Conservation (phyloP, 2,888 invertebrate species). For the Andrena flavipes region DNA sequence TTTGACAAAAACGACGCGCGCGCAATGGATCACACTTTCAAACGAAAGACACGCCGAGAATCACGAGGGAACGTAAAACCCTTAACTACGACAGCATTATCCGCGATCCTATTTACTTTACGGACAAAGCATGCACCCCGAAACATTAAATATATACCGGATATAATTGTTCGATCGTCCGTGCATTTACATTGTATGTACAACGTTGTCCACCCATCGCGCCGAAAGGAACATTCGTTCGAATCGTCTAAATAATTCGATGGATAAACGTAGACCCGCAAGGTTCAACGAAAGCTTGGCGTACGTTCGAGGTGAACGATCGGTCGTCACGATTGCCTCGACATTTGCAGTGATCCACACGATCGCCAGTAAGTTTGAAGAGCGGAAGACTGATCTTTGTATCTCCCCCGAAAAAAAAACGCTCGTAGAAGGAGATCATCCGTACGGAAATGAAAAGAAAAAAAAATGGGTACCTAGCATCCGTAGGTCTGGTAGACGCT, state of each 20-base stretch:
- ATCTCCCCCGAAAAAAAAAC: too few species aligned
- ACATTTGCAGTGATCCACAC: neutral
- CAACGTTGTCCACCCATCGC: conserved; percentile 20
- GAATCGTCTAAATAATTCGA: conserved; percentile 13
- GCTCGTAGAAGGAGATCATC: too few species aligned
- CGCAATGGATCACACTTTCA: neutral
- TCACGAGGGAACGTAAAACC: conserved; percentile 26
- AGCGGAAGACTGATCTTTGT: neutral
- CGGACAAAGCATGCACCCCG: conserved; percentile 44
- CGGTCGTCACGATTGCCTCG: neutral
- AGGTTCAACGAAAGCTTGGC: neutral
- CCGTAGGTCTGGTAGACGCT: neutral
- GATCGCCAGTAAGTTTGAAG: neutral
- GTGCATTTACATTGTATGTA: conserved; percentile 57
- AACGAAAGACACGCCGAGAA: conserved; percentile 4
- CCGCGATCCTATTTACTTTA: conserved; percentile 23
- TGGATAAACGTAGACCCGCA: conserved; percentile 11
- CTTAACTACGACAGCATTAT: conserved; percentile 21
- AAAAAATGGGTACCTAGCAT: neutral
- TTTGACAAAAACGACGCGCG: conserved; percentile 24
- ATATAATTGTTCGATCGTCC: conserved; percentile 47
- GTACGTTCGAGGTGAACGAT: neutral
- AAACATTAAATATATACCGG: conserved; percentile 53
- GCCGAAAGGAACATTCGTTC: conserved; percentile 10
- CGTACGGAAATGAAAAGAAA: neutral